phyloP scores from a whole-genome alignment of 2,888 invertebrate genomes.

The Bombyx huttoni region DNA sequence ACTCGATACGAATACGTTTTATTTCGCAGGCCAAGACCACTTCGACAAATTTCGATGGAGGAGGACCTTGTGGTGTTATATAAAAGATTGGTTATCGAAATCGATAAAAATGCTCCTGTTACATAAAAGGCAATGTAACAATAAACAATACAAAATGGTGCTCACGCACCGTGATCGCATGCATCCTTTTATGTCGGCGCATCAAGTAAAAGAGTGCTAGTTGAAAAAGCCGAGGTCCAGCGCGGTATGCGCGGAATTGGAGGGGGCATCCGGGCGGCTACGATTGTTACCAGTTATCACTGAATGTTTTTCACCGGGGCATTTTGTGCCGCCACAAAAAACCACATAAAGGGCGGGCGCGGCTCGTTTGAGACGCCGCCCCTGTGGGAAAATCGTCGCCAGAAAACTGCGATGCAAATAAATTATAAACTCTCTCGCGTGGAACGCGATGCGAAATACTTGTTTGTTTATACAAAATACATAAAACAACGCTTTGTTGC shows the following conservation, averaged over 20 bases:
- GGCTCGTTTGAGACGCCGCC: conserved; percentile 68
- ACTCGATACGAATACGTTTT: too few species aligned
- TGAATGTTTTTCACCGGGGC: conserved; percentile 69
- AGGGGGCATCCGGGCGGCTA: conserved; percentile 68
- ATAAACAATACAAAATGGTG: background rate
- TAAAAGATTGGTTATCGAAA: too few species aligned
- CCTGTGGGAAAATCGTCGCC: conserved; percentile 72
- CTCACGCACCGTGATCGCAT: too few species aligned
- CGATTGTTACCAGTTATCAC: conserved; percentile 73
- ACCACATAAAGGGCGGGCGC: conserved; percentile 68
- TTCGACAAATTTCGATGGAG: too few species aligned
- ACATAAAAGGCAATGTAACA: background rate
- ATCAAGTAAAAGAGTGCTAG: conserved; percentile 25
- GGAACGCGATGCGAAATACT: conserved; percentile 47
- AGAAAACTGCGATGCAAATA: conserved; percentile 69
- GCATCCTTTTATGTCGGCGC: background rate
- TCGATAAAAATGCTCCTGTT: too few species aligned
- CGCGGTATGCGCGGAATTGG: conserved; percentile 65
- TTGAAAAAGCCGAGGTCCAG: conserved; percentile 65
- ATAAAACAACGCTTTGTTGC: conserved; percentile 37
- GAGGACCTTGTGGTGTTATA: too few species aligned
- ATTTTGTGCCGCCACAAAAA: conserved; percentile 69
- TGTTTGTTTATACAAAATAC: conserved; percentile 33
- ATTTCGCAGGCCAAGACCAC: too few species aligned
- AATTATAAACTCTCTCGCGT: conserved; percentile 65